Base-by-base conservation (phyloP, 1,140 invertebrate species). In the Mylabris phalerata region DNA sequence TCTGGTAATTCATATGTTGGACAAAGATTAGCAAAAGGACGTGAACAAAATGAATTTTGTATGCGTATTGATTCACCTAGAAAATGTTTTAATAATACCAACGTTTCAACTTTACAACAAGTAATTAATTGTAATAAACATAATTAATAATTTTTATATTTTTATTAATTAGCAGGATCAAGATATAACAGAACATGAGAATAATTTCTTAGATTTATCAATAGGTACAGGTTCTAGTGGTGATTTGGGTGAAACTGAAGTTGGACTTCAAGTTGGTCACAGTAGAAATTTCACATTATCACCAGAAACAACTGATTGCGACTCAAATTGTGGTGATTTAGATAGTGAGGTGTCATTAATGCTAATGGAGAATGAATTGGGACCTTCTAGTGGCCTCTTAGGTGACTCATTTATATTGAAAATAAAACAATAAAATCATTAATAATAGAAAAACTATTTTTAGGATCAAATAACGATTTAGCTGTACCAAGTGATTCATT, bases 301-400 rank as follows among this genome's bases (percentile, higher is more conserved):
- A 25, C 92, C 93, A 2, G 93, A 96, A 77, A 93, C 91, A 46
- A 97, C 93, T n/a, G 93, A 96, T 68, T 95, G 92, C 74, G 93
- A 94, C 72, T 93, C 89, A 64, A 90, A 91, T 68, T 87, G 84
- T 67, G 84, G 85, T 9, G 91, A 93, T 70, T 78, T 93, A 48
- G 90, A 93, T 67, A 92, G 89, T 69, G 84, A 88, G 66, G 81
- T 87, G 48, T 88, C 86, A 19, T 77, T 88, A 57, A 84, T 85
- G 77, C 75, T 85, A 70, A 84, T 86, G 82, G 84, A 86, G 63
- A 85, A 83, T 67, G 84, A 86, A 63, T 68, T 85, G 25, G 74
- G 75, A 58, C 69, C 71, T 40, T 66, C 71, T 49, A 59, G 66
- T 50, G 71, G 68, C 11, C 63, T 72, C 42, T 60, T 71, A 62